Base-by-base conservation (phyloP, 2,888 invertebrate genomes). In the Eristalis intricaria region DNA sequence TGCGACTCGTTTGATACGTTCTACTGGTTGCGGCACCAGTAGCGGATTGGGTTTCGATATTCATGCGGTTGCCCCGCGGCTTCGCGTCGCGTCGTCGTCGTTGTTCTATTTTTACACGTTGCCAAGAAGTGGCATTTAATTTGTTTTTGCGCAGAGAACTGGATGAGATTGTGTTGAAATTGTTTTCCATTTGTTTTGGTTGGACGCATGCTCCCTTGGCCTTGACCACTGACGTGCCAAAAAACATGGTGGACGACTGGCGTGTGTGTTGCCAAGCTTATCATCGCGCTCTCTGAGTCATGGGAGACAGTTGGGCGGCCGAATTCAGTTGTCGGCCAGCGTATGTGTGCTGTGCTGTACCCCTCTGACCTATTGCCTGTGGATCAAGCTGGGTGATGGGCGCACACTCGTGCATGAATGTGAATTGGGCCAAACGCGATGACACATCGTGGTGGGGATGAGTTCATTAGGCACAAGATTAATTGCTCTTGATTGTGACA, bases 21-120 rank as follows among this genome's bases (percentile, higher is more conserved):
- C 65, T 43, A 76, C 76, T 76, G 69, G 76, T 66, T 60, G 66
- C 38, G 65, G 74, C 61, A 65, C 35, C 38, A 63, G 75, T 35
- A 60, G 60, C 65, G 22, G 73, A 73, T 73, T 40, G 50, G 65
- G 75, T 74, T 74, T 70, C 60, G 60, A 26, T 60, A 26, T 60
- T 19, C 60, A 60, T 60, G 60, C 26, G 26, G 60, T 60, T 60
- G 58, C 26, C 26, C 2, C 26, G n/a, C n/a, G n/a, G n/a, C n/a
- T n/a, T n/a, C n/a, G n/a, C n/a, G n/a, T n/a, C n/a, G n/a, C 26
- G 26, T 26, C 26, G 26, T n/a, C n/a, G 26, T 58, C 63, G 50
- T 76, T 63, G 50, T 73, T 85, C 85, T 85, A 85, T 85, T 85
- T 84, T 69, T 81, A 81, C 40, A 73, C 75, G 64, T 63, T 5